Conservation (phyloP, 2,888 invertebrate species). For the Epiblema foenella region DNA sequence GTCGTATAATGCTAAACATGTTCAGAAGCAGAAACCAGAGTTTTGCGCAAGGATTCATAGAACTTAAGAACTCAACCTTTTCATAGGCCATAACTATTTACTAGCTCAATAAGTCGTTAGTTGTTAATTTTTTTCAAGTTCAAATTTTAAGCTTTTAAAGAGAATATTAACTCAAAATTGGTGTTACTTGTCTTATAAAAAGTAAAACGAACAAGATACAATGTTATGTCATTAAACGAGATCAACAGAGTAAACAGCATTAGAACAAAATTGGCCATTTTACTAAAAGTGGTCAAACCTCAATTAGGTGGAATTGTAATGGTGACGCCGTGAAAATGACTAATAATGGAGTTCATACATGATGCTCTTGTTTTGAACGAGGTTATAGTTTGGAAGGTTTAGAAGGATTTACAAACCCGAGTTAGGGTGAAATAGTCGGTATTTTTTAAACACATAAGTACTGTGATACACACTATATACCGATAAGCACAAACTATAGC, state of each 20-base stretch:
- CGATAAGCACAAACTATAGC: no score
- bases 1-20: no score
- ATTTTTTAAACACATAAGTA: not conserved
- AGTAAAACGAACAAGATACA: constrained; percentile 55
- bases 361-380: constrained; percentile 17
- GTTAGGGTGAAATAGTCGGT: not conserved
- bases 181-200: constrained; percentile 46
- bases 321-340: constrained; percentile 77
- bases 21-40: no score
- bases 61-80: no score
- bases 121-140: not conserved
- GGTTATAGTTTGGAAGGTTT: not conserved
- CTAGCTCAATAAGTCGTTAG: no score
- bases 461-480: not conserved
- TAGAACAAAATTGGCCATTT: constrained; percentile 79
- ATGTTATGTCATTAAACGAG: constrained; percentile 61
- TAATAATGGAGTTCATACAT: constrained; percentile 57
- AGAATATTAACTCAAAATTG: constrained; percentile 43
- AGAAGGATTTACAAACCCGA: not conserved
- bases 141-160: constrained; percentile 39
- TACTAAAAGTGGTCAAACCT: constrained; percentile 81
- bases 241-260: constrained; percentile 66
- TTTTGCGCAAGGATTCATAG: no score
- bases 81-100: no score
- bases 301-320: constrained; percentile 80